Evolutionary conservation across 2,113 vertebrate species (phyloP).

Genomic region (Drymodes brunneopygia): DNA sequence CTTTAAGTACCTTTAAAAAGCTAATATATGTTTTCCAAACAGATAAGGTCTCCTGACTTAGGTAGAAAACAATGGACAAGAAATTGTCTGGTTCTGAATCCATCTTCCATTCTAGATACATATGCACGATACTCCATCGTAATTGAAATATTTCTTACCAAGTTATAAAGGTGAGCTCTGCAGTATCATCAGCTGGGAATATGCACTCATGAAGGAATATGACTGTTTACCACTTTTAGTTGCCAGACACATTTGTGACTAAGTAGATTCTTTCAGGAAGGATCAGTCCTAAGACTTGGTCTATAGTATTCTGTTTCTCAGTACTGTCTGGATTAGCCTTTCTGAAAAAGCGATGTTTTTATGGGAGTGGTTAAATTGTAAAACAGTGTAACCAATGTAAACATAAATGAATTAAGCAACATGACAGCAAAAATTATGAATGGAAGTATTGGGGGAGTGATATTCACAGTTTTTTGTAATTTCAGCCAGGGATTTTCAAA

Average conservation of each 20-base stretch:
- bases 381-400: not conserved
- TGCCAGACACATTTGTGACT: not conserved
- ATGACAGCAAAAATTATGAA: not conserved
- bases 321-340: not conserved
- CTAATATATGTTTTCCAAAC: not conserved
- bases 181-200: not conserved
- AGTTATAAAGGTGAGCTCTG: not conserved
- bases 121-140: not conserved
- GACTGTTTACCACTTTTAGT: not conserved
- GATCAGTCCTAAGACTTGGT: not conserved
- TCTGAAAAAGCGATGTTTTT: rapidly evolving
- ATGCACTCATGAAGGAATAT: not conserved
- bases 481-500: not conserved
- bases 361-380: not conserved
- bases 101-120: not conserved
- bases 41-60: not conserved
- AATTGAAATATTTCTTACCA: not conserved
- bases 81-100: not conserved
- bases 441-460: rapidly evolving
- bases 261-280: not conserved
- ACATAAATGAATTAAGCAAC: not conserved
- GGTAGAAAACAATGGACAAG: not conserved
- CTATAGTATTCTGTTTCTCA: not conserved
- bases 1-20: not conserved
- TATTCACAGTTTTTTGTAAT: not conserved